Evolutionary conservation across 2,888 invertebrate genomes (phyloP).

Genomic region (Heliconius erato): DNA sequence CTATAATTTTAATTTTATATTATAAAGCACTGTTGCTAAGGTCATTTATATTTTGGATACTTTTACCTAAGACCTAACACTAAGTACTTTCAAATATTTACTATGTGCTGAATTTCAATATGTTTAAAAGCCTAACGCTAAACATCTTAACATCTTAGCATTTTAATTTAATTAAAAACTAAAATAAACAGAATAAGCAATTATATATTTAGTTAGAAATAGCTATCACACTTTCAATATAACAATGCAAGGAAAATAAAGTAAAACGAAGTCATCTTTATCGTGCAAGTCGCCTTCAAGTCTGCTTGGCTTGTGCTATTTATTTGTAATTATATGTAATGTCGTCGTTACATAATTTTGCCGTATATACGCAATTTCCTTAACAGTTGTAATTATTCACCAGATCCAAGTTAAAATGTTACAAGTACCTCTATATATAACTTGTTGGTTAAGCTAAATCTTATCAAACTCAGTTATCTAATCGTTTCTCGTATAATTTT

Average conservation of each 20-base stretch:
- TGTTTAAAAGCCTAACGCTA: neutral
- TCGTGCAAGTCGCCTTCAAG: conserved; percentile 44
- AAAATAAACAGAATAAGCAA: neutral
- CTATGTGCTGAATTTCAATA: neutral
- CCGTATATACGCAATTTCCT: conserved; percentile 29
- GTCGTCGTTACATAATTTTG: conserved; percentile 44
- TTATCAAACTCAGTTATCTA: conserved; percentile 26
- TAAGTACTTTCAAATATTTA: neutral
- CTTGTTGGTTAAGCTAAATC: conserved; percentile 14
- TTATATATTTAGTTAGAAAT: neutral
- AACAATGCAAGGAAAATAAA: conserved; percentile 38
- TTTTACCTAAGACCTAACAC: neutral
- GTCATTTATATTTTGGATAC: neutral
- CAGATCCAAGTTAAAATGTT: conserved; percentile 20
- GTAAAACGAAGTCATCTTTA: conserved; percentile 40
- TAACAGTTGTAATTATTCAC: conserved; percentile 33
- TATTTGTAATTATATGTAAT: conserved; percentile 43
- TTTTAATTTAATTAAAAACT: neutral
- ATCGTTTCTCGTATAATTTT: conserved; percentile 29
- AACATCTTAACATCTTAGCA: neutral
- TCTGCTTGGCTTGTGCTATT: conserved; percentile 38
- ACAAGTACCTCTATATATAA: neutral
- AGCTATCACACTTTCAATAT: conserved; percentile 13
- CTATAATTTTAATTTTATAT: neutral
- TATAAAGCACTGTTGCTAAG: neutral